These are phyloP conservation scores for Drosophila oshimai DNA, from an alignment of 1,140 invertebrate genomes.

Conservation along the genomic window DNA sequence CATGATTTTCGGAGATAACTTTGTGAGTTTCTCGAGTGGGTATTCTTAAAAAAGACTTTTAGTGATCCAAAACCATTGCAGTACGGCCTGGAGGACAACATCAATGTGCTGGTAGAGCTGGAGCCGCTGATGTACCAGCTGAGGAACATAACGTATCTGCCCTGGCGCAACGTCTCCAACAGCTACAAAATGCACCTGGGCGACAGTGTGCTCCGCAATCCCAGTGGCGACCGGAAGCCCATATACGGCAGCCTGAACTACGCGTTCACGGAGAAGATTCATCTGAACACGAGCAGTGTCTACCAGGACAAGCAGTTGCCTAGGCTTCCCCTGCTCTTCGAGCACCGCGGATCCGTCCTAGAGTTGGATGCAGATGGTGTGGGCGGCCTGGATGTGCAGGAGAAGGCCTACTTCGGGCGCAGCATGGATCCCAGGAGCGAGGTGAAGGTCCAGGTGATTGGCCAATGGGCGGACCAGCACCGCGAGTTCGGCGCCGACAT, in stretches of 20 bases:
- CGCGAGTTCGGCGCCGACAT: conserved; percentile 68
- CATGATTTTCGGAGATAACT: conserved; percentile 79
- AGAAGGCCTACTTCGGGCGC: conserved; percentile 70
- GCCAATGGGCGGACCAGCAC: conserved; percentile 74
- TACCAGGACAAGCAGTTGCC: conserved; percentile 22
- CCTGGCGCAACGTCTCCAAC: conserved; percentile 67
- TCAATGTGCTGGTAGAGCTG: conserved; percentile 73
- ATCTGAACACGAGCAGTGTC: conserved; percentile 56
- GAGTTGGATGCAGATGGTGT: conserved; percentile 58
- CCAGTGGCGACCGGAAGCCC: conserved; percentile 60
- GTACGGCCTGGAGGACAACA: conserved; percentile 71
- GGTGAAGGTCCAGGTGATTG: conserved; percentile 68
- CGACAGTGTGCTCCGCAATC: conserved; percentile 56
- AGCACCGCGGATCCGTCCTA: conserved; percentile 64
- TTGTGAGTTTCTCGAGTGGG: conserved; percentile 52
- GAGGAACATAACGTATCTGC: conserved; percentile 66
- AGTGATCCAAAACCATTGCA: conserved; percentile 10
- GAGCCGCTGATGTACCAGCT: conserved; percentile 71
- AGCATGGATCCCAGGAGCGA: conserved; percentile 68
- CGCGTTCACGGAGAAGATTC: conserved; percentile 66
- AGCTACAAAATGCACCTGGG: conserved; percentile 73
- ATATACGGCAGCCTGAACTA: conserved; percentile 74
- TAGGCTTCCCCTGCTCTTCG: conserved; percentile 61
- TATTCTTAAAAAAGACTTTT: neutral
- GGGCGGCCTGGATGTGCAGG: conserved; percentile 64